Conservation (phyloP, 2,797 vertebrate species). For the Hipposideros larvatus region DNA sequence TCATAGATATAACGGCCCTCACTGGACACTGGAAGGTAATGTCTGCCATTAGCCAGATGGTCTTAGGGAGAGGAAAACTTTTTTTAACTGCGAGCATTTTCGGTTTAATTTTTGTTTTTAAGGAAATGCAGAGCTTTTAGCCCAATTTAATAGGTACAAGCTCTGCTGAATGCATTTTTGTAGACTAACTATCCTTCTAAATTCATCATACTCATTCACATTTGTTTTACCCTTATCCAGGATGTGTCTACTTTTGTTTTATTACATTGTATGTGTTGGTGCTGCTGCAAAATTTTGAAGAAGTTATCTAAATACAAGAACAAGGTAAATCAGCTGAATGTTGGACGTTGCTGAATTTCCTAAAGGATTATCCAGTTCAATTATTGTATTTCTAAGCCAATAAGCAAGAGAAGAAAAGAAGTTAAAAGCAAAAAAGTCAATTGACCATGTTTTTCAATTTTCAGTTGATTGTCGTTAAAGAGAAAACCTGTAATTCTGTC, state of each 20-base stretch:
- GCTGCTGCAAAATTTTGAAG: slow-evolving; percentile 17
- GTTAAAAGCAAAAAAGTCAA: neutral
- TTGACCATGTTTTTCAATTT: slow-evolving; percentile 3
- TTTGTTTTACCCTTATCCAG: neutral
- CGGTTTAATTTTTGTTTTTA: slow-evolving; percentile 6
- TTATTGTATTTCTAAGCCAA: neutral
- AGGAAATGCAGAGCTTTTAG: neutral
- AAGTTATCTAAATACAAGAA: neutral
- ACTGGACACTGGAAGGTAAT: neutral
- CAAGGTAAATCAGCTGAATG: neutral
- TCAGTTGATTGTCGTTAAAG: neutral
- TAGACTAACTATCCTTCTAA: neutral
- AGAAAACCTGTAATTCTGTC: neutral
- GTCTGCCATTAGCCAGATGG: neutral
- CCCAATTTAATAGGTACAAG: neutral
- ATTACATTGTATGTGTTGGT: neutral
- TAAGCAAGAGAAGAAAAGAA: slow-evolving; percentile 39
- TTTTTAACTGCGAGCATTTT: neutral
- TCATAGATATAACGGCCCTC: neutral
- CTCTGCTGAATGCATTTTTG: neutral
- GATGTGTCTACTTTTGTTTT: neutral
- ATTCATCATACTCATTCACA: neutral
- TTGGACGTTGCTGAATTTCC: neutral
- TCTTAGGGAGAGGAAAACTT: neutral
- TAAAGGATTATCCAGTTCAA: neutral